These are phyloP conservation scores for Melanerpes formicivorus DNA, from an alignment of 2,113 vertebrate species.

Conservation along the genomic window DNA sequence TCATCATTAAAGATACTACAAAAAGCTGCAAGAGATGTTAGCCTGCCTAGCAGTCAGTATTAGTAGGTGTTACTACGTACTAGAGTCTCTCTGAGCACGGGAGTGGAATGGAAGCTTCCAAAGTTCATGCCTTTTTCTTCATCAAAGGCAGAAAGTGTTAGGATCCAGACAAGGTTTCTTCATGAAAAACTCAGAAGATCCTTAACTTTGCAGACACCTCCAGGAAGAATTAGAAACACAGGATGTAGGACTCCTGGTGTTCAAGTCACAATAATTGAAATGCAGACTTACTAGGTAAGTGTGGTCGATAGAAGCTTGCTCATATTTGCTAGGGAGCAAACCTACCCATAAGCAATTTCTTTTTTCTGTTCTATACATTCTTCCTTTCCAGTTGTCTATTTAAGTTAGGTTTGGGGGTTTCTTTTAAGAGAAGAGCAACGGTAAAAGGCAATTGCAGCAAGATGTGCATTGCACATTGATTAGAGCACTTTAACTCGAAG, in stretches of 20 bases:
- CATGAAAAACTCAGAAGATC: neutral
- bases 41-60: neutral
- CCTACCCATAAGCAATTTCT: neutral
- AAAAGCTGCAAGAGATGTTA: neutral
- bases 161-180: neutral
- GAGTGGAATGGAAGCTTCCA: conserved; percentile 6
- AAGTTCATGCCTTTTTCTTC: conserved; percentile 9
- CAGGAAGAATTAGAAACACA: neutral
- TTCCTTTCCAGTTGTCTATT: neutral
- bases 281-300: neutral
- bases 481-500: conserved; percentile 4
- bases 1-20: neutral
- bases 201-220: neutral
- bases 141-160: conserved; percentile 8
- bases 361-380: neutral
- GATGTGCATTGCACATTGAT: neutral
- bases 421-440: conserved; percentile 38
- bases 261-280: neutral
- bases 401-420: neutral
- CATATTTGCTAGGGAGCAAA: neutral
- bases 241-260: neutral
- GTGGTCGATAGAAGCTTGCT: neutral
- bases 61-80: neutral
- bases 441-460: conserved; percentile 34
- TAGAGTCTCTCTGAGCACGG: neutral